phyloP scores from a whole-genome alignment of 2,888 invertebrate genomes.

The Exephanes ischioxanthus region DNA sequence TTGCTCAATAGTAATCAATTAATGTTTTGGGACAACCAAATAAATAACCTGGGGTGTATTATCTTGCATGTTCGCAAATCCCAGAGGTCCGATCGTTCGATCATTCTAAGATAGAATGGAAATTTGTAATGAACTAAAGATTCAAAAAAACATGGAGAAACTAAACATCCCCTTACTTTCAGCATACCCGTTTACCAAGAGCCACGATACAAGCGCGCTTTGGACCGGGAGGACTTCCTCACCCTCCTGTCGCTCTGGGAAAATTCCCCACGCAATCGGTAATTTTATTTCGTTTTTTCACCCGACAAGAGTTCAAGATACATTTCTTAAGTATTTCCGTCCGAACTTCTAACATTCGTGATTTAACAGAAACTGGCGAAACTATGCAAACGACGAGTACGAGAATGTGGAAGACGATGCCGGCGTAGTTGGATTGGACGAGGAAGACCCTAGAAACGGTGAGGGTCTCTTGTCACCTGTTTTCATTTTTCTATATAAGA shows the following conservation, averaged over 20 bases:
- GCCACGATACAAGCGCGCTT: conserved; percentile 81
- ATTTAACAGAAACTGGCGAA: conserved; percentile 78
- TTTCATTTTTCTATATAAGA: neutral
- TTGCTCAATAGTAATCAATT: no score
- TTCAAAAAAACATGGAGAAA: neutral
- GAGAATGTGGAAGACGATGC: conserved; percentile 79
- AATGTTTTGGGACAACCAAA: no score
- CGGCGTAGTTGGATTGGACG: conserved; percentile 77
- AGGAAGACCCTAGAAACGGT: conserved; percentile 81
- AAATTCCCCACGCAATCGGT: conserved; percentile 81
- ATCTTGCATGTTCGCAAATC: no score
- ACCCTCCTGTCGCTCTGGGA: conserved; percentile 83
- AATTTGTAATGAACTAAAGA: neutral
- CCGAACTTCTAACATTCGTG: neutral
- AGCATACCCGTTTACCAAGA: conserved; percentile 79
- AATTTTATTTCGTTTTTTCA: conserved; percentile 55
- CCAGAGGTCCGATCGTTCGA: no score
- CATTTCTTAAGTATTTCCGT: neutral
- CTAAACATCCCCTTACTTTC: conserved; percentile 28
- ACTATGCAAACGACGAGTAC: conserved; percentile 80
- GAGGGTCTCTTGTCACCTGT: conserved; percentile 22
- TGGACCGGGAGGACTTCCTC: conserved; percentile 83
- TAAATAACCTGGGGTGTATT: no score
- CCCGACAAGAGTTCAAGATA: neutral
- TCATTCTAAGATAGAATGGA: neutral